These are phyloP conservation scores for Prolemur simus DNA, from an alignment of 2,113 vertebrate genomes.

Conservation along the genomic window DNA sequence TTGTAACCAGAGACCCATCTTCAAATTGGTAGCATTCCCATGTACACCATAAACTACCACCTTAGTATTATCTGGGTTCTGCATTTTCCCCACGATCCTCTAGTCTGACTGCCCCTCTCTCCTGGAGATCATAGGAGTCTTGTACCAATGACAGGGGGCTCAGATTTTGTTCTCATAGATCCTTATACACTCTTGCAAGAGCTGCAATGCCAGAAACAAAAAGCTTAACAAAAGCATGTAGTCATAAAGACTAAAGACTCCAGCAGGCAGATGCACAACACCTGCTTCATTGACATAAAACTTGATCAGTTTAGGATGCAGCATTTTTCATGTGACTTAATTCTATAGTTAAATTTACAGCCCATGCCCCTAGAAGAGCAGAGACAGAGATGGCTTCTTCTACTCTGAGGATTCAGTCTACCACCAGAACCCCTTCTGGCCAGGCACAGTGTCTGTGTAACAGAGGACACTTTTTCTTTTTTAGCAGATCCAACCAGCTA, in stretches of 20 bases:
- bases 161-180: not conserved
- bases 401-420: not conserved
- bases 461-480: not conserved
- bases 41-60: not conserved
- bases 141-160: not conserved
- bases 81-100: not conserved
- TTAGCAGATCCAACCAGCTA: not conserved
- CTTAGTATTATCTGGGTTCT: not conserved
- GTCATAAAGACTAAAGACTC: not conserved
- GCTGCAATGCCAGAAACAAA: not conserved
- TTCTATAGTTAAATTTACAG: not conserved
- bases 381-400: not conserved
- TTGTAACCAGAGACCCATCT: not conserved
- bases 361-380: not conserved
- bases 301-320: not conserved
- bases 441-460: not conserved
- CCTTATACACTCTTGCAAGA: not conserved
- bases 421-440: not conserved
- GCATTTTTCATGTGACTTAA: not conserved
- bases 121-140: not conserved
- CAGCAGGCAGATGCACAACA: not conserved
- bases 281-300: not conserved
- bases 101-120: not conserved
- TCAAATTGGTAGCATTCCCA: not conserved
- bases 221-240: not conserved